Evolutionary conservation across 2,797 vertebrate genomes (phyloP).

Genomic region (Falco concolor): DNA sequence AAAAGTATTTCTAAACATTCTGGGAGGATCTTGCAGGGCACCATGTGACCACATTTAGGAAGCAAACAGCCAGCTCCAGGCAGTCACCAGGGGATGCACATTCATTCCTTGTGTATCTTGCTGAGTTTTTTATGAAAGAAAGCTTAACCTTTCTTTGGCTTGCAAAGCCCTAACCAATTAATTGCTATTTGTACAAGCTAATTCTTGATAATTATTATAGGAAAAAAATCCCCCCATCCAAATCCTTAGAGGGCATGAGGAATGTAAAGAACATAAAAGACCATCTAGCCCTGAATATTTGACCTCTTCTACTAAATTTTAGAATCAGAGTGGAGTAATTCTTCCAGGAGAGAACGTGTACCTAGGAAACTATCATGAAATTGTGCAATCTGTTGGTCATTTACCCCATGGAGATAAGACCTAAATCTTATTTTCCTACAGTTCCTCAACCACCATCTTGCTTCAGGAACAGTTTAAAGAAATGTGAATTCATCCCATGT

Average conservation of each 20-base stretch:
- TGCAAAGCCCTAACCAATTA: not conserved
- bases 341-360: not conserved
- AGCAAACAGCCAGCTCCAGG: not conserved
- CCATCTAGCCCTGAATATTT: not conserved
- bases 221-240: not conserved
- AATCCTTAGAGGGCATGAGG: not conserved
- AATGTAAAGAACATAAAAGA: not conserved
- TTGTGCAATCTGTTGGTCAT: not conserved
- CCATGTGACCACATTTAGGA: not conserved
- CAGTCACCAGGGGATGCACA: not conserved
- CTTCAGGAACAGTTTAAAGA: not conserved
- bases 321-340: not conserved
- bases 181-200: not conserved
- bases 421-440: not conserved
- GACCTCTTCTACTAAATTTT: not conserved
- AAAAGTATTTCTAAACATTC: conserved; percentile 23
- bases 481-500: not conserved
- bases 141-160: conserved; percentile 29
- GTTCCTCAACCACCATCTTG: not conserved
- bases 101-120: not conserved
- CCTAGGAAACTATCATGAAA: not conserved
- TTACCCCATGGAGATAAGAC: not conserved
- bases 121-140: not conserved
- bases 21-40: not conserved
- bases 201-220: not conserved